phyloP scores from a whole-genome alignment of 1,140 invertebrate genomes.

The Bursaphelenchus mucronatus region DNA sequence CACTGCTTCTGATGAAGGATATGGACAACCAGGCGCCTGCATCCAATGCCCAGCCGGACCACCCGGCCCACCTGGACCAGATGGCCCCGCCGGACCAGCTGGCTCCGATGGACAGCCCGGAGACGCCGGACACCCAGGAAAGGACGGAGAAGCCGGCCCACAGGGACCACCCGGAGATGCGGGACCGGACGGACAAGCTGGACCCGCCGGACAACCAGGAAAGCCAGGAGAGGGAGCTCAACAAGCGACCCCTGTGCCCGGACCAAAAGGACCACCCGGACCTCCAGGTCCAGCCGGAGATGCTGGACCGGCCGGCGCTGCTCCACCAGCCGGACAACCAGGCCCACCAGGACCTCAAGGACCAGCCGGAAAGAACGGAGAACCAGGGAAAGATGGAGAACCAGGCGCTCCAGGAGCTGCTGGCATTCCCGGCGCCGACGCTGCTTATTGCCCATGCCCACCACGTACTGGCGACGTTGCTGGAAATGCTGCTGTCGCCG shows the following conservation, averaged over 20 bases:
- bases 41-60: constrained; percentile 37
- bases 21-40: constrained; percentile 15
- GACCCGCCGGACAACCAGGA: constrained; percentile 19
- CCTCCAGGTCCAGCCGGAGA: constrained; percentile 21
- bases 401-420: constrained; percentile 23
- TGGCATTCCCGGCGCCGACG: constrained; percentile 23
- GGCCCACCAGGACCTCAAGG: constrained; percentile 24
- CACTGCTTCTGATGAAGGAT: constrained; percentile 1
- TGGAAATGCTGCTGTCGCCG: neutral
- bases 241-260: constrained; percentile 28
- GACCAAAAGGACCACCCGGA: constrained; percentile 37
- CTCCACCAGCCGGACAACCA: constrained; percentile 30
- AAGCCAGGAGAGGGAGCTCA: constrained; percentile 25
- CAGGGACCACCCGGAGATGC: constrained; percentile 24
- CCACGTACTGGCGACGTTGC: constrained; percentile 34
- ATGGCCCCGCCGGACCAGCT: constrained; percentile 21
- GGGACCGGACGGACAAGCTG: constrained; percentile 21
- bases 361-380: neutral
- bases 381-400: neutral
- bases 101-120: constrained; percentile 13
- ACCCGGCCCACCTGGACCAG: constrained; percentile 29
- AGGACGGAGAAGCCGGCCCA: constrained; percentile 33
- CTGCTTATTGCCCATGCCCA: constrained; percentile 36
- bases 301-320: constrained; percentile 14
- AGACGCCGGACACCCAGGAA: constrained; percentile 25